A percentile compares a stretch with the other conserved stretches of the same genome.
Evolutionary conservation across 2,888 invertebrate species (phyloP).

Genomic region (Griposia aprilina): DNA sequence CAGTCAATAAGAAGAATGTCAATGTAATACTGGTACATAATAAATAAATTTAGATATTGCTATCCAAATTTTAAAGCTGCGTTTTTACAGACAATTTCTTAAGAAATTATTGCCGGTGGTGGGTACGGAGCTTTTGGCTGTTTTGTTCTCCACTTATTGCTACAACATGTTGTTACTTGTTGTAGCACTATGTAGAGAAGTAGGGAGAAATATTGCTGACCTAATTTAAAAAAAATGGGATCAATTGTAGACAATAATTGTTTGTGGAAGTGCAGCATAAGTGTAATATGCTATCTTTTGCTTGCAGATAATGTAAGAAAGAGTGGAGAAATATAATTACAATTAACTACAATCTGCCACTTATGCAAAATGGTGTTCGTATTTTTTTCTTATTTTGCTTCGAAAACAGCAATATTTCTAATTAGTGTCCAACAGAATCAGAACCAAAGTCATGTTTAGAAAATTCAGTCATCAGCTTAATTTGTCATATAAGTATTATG

Average conservation of each 20-base stretch:
- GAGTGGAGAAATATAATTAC: background rate
- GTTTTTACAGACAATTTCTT: background rate
- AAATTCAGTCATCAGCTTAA: slow-evolving; percentile 25
- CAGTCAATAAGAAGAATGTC: slow-evolving; percentile 13
- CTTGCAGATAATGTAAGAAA: background rate
- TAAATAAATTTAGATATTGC: slow-evolving; percentile 12
- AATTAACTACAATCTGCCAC: background rate
- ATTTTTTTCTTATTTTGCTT: slow-evolving; percentile 8
- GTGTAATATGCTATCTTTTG: background rate
- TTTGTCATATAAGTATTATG: slow-evolving; percentile 22
- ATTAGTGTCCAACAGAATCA: background rate
- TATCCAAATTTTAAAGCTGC: background rate
- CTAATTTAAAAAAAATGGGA: background rate
- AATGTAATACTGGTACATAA: slow-evolving; percentile 21
- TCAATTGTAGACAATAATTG: background rate
- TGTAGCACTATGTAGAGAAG: background rate
- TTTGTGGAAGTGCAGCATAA: background rate
- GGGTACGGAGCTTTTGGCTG: background rate
- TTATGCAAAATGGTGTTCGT: background rate
- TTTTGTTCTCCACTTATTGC: too few species aligned
- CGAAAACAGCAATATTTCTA: background rate
- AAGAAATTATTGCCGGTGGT: background rate
- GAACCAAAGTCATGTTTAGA: background rate
- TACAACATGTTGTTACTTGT: too few species aligned
- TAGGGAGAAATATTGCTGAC: background rate